A percentile compares a stretch with the other conserved stretches of the same genome.
Conservation (phyloP, 2,888 invertebrate genomes). For the Punctoribates punctum region DNA sequence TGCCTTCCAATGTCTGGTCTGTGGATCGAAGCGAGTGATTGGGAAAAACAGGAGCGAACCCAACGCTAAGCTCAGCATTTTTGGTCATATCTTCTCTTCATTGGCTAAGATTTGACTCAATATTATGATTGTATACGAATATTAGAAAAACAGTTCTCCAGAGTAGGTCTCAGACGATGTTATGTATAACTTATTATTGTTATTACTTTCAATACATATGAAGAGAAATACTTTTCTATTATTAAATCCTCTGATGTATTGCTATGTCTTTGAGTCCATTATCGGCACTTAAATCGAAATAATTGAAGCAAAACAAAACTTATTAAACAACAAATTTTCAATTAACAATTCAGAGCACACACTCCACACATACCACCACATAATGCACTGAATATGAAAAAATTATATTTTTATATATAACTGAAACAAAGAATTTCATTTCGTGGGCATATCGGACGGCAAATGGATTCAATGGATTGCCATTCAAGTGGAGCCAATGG, state of each 20-base stretch:
- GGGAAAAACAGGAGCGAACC: background rate
- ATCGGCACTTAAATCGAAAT: conserved; percentile 1
- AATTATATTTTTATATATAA: no score
- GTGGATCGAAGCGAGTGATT: background rate
- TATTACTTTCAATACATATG: background rate
- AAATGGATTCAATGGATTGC: background rate
- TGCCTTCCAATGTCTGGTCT: background rate
- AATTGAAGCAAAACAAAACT: background rate
- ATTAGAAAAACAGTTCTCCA: background rate
- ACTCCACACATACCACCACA: background rate
- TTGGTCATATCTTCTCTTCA: background rate
- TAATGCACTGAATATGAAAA: background rate
- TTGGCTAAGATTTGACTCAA: background rate
- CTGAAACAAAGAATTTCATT: background rate
- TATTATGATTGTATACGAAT: background rate
- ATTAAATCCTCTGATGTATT: background rate
- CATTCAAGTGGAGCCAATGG: background rate
- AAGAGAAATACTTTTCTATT: background rate
- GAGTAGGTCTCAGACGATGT: background rate
- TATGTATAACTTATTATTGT: background rate
- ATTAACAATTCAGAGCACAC: background rate
- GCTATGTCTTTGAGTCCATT: background rate
- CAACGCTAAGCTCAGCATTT: background rate
- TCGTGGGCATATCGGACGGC: no score
- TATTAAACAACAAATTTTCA: conserved; percentile 10